phyloP scores from a whole-genome alignment of 2,888 invertebrate species.

The Polydesmus complanatus region DNA sequence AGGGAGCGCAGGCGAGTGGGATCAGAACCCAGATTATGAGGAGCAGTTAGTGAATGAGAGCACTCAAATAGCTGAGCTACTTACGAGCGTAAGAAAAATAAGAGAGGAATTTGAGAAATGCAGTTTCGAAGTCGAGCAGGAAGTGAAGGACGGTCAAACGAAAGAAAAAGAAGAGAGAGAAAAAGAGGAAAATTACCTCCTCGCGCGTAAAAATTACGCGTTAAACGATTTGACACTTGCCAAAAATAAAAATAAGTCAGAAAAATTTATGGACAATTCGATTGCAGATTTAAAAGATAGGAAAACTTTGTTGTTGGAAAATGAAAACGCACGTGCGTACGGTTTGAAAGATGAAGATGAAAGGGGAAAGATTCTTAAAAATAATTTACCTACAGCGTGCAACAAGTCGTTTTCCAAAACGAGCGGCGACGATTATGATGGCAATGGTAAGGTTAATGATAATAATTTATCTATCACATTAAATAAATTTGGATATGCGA shows the following conservation, averaged over 20 bases:
- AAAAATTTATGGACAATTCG: too few species aligned
- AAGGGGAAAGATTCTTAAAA: neutral
- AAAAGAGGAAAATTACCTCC: too few species aligned
- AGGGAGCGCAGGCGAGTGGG: neutral
- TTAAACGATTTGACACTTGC: too few species aligned
- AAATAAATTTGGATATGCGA: too few species aligned
- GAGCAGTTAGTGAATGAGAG: neutral
- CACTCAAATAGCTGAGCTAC: conserved; percentile 5
- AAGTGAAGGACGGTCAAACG: neutral
- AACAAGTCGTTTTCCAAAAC: neutral
- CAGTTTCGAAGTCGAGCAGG: neutral
- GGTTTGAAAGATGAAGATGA: too few species aligned
- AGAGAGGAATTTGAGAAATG: conserved; percentile 16
- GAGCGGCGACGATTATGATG: neutral
- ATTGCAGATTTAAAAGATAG: too few species aligned
- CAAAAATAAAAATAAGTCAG: too few species aligned
- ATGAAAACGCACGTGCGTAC: too few species aligned
- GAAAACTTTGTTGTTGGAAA: too few species aligned
- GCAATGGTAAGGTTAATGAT: neutral
- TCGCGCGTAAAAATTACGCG: too few species aligned
- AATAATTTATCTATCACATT: too few species aligned
- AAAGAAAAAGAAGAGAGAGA: neutral
- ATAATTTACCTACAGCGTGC: neutral
- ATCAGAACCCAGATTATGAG: neutral
- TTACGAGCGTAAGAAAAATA: conserved; percentile 16